Percentiles rank a stretch among this genome's conserved stretches.
phyloP scores from a whole-genome alignment of 2,797 vertebrate genomes.

The Gephyroberyx darwinii region DNA sequence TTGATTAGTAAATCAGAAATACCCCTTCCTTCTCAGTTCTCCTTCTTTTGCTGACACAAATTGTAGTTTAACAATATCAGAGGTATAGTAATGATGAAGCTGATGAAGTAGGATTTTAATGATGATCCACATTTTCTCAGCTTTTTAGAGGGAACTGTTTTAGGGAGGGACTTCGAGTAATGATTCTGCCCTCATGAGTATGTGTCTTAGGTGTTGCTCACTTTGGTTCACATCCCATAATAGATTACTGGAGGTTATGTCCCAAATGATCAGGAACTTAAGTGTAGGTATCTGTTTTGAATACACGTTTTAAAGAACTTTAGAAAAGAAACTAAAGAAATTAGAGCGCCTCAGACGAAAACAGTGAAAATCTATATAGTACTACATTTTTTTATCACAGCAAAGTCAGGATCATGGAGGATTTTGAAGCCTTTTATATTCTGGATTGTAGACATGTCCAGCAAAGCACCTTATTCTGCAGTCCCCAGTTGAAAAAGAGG shows the following conservation, averaged over 20 bases:
- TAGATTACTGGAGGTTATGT: constrained; percentile 70
- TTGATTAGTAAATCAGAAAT: not conserved
- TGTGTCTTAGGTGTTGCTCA: constrained; percentile 55
- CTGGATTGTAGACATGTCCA: constrained; percentile 58
- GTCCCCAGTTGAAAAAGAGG: constrained; percentile 38
- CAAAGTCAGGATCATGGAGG: constrained; percentile 55
- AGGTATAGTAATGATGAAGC: constrained; percentile 21
- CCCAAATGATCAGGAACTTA: constrained; percentile 58
- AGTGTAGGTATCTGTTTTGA: constrained; percentile 15
- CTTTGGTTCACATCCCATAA: constrained; percentile 46
- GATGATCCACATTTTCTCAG: constrained; percentile 20
- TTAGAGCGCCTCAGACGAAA: constrained; percentile 57
- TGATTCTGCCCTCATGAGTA: constrained; percentile 62
- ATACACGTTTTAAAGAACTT: constrained; percentile 20
- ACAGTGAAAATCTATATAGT: constrained; percentile 44
- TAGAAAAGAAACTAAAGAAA: too few species aligned
- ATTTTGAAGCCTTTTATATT: constrained; percentile 73
- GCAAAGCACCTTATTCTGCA: constrained; percentile 72
- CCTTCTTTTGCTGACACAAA: constrained; percentile 41
- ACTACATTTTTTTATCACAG: constrained; percentile 31
- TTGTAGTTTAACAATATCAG: constrained; percentile 46
- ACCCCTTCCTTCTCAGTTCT: constrained; percentile 18
- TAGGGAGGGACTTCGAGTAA: constrained; percentile 12
- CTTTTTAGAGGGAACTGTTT: constrained; percentile 22
- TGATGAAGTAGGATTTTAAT: constrained; percentile 10